These are phyloP conservation scores for Microplitis deprimator DNA, from an alignment of 2,888 invertebrate species.

Conservation along the genomic window DNA sequence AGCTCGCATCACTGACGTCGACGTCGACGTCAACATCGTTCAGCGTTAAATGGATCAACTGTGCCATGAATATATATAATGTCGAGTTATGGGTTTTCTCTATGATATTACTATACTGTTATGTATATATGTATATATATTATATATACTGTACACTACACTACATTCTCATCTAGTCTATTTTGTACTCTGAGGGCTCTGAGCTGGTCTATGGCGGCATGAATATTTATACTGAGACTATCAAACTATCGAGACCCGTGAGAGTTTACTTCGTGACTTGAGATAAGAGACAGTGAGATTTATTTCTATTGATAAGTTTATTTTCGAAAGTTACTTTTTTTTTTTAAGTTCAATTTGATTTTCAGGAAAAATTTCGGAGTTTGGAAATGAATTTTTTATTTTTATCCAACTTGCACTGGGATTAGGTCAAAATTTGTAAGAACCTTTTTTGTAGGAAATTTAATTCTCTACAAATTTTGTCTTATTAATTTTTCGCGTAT, in stretches of 20 bases:
- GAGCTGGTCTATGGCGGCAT: conserved; percentile 50
- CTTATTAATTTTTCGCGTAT: too few relatives aligned
- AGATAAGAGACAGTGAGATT: too few relatives aligned
- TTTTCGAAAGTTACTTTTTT: too few relatives aligned
- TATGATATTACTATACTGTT: not conserved
- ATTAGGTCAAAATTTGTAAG: too few relatives aligned
- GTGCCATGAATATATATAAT: conserved; percentile 7
- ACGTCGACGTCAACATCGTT: conserved; percentile 17
- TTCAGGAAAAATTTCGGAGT: too few relatives aligned
- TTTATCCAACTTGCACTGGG: too few relatives aligned
- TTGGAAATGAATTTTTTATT: too few relatives aligned
- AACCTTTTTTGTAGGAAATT: too few relatives aligned
- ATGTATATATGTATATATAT: not conserved
- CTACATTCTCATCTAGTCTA: not conserved
- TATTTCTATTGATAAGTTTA: too few relatives aligned
- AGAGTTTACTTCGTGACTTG: conserved; percentile 30
- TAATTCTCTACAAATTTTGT: too few relatives aligned
- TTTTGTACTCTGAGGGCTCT: too few relatives aligned
- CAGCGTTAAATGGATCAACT: conserved; percentile 20
- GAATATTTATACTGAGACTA: conserved; percentile 56
- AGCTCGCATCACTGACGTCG: conserved; percentile 5
- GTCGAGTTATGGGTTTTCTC: not conserved
- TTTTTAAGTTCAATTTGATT: too few relatives aligned
- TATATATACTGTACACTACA: not conserved
- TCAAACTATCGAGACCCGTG: conserved; percentile 27